Evolutionary conservation across 2,113 vertebrate species (phyloP).

Genomic region (Ploceus nigricollis): DNA sequence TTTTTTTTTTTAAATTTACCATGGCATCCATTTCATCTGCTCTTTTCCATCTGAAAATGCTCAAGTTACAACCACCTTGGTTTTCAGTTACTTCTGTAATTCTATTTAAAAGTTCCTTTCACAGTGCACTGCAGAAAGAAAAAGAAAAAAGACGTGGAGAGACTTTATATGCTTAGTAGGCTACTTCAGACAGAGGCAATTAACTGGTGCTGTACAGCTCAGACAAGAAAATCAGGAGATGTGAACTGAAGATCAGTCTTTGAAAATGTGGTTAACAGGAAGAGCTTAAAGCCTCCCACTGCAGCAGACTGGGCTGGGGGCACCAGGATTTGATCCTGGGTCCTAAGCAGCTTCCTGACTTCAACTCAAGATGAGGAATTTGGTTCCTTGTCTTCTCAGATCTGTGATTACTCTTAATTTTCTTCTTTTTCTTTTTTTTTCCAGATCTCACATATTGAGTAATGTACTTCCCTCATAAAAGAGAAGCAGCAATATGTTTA

Average conservation of each 20-base stretch:
- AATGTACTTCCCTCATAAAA: neutral
- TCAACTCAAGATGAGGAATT: neutral
- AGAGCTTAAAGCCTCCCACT: neutral
- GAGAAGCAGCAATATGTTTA: neutral
- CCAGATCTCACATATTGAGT: rapidly evolving
- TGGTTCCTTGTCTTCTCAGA: neutral
- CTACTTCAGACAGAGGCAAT: neutral
- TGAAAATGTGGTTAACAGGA: conserved; percentile 5
- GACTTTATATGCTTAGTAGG: neutral
- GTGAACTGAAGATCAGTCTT: neutral
- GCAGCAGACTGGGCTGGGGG: neutral
- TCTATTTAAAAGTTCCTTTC: neutral
- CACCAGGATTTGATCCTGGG: neutral
- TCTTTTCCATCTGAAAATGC: neutral
- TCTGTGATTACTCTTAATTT: neutral
- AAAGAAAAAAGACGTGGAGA: neutral
- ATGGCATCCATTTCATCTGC: neutral
- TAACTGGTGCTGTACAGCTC: neutral
- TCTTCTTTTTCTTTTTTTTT: no score
- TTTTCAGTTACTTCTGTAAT: neutral
- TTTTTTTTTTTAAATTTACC: neutral
- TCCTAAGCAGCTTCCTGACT: neutral
- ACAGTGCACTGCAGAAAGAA: neutral
- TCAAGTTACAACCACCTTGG: neutral
- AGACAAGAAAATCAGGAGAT: neutral